Percentiles rank a stretch among this genome's conserved stretches.
phyloP scores from a whole-genome alignment of 2,113 vertebrate genomes.

The Mobula birostris region DNA sequence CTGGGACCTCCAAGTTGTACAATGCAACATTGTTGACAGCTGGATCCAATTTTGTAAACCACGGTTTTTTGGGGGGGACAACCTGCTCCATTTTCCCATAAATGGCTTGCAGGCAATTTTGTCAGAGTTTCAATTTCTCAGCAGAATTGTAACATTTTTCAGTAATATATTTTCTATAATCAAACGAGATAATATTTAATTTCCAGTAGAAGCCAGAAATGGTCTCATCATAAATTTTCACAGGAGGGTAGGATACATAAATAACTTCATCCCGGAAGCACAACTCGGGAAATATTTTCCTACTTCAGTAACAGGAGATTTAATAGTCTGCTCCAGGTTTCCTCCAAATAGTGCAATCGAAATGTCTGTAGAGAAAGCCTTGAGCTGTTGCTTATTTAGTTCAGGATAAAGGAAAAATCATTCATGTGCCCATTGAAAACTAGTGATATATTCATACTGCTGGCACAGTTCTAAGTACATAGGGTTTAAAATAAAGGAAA shows the following conservation, averaged over 20 bases:
- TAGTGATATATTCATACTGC: too few relatives aligned
- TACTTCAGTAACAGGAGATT: background rate
- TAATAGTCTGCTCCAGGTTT: background rate
- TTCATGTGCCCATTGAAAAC: background rate
- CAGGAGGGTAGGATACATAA: background rate
- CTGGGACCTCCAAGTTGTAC: too few relatives aligned
- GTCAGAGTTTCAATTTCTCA: background rate
- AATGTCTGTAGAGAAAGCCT: background rate
- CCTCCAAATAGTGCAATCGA: background rate
- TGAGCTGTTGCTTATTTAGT: background rate
- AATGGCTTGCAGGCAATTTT: background rate
- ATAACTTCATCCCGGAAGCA: background rate
- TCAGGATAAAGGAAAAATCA: background rate
- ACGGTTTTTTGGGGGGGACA: too few relatives aligned
- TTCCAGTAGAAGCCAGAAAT: background rate
- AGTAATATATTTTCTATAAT: background rate
- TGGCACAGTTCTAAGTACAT: too few relatives aligned
- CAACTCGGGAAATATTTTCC: background rate
- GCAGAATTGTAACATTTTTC: background rate
- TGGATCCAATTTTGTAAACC: too few relatives aligned
- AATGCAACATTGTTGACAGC: too few relatives aligned
- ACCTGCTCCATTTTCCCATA: background rate
- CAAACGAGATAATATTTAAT: background rate
- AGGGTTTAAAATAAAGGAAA: background rate
- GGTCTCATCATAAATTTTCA: background rate